A percentile compares a stretch with the other conserved stretches of the same genome.
Evolutionary conservation across 1,140 invertebrate species (phyloP).

Genomic region (Oreohelix idahoensis): DNA sequence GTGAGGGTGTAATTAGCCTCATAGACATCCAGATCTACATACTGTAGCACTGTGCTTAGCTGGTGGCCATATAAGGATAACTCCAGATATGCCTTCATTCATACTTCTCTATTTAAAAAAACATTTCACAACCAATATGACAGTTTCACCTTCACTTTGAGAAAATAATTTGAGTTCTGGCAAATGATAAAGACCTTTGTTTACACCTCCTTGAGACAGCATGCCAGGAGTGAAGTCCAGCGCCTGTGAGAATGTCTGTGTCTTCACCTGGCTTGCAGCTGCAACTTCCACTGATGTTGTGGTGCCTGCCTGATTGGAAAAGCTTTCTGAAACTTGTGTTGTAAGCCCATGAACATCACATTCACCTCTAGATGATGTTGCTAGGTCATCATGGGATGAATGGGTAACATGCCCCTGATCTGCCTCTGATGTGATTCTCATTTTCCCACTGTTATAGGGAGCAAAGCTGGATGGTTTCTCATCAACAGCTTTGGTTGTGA

Average conservation of each 20-base stretch:
- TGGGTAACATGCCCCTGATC: neutral
- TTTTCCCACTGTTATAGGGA: constrained; percentile 33
- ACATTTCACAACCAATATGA: too few species aligned
- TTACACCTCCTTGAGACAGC: neutral
- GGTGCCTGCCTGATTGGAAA: neutral
- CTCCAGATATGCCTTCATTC: too few species aligned
- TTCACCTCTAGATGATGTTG: neutral
- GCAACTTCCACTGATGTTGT: neutral
- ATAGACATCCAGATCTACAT: too few species aligned
- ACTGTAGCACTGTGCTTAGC: too few species aligned
- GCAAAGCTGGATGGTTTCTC: constrained; percentile 13
- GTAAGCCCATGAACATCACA: neutral
- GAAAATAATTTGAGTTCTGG: neutral
- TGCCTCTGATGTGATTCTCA: constrained; percentile 13
- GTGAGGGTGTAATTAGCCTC: too few species aligned
- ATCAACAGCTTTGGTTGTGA: neutral
- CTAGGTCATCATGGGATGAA: neutral
- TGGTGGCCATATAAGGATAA: too few species aligned
- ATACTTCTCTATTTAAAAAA: too few species aligned
- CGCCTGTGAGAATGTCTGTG: neutral
- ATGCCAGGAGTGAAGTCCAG: neutral
- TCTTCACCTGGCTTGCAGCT: neutral
- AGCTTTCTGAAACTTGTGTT: neutral
- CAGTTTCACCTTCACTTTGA: too few species aligned
- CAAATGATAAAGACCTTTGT: neutral